Evolutionary conservation across 35 echinoderm and acorn worm genomes (phyloP), one percentile per base, ranked within the genome.

Genomic region (Eucidaris tribuloides): DNA sequence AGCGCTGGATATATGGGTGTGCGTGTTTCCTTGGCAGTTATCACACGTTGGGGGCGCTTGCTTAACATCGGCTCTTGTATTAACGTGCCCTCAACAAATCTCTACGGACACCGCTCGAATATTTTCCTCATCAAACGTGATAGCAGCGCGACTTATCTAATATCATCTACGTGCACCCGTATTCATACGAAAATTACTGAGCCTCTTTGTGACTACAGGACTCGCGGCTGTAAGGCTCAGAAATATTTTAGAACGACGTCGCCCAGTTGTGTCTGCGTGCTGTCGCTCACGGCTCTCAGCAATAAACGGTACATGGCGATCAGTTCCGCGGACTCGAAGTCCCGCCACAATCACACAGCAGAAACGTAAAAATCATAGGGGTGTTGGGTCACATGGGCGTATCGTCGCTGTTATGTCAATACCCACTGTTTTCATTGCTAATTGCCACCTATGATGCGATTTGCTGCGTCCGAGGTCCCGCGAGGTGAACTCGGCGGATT

Each of bases 1-100:
- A n/a, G n/a, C n/a, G n/a, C n/a, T n/a, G n/a, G n/a, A n/a, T n/a
- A n/a, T n/a, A n/a, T n/a, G n/a, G n/a, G n/a, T n/a, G n/a, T n/a
- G n/a, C n/a, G n/a, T n/a, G n/a, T n/a, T n/a, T n/a, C n/a, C n/a
- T n/a, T n/a, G n/a, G n/a, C n/a, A n/a, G n/a, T n/a, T n/a, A n/a
- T n/a, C n/a, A n/a, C n/a, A n/a, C n/a, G n/a, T n/a, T n/a, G n/a
- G n/a, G n/a, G n/a, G n/a, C n/a, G n/a, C n/a, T n/a, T n/a, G n/a
- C n/a, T n/a, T 44, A 38, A 74, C 37, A 74, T 74, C n/a, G 68
- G 68, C 14, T 36, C 20, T 74, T 17, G 68, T 44, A 1, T 42
- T 74, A 14, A 74, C 68, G 20, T 74, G 68, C 35, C 34, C n/a
- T 74, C 34, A 74, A 74, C 68, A 74, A 74, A 9, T 74, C 68